A percentile compares a stretch with the other conserved stretches of the same genome.
These are phyloP conservation scores for Hoplias malabaricus DNA, from an alignment of 2,113 vertebrate genomes.

Conservation along the genomic window DNA sequence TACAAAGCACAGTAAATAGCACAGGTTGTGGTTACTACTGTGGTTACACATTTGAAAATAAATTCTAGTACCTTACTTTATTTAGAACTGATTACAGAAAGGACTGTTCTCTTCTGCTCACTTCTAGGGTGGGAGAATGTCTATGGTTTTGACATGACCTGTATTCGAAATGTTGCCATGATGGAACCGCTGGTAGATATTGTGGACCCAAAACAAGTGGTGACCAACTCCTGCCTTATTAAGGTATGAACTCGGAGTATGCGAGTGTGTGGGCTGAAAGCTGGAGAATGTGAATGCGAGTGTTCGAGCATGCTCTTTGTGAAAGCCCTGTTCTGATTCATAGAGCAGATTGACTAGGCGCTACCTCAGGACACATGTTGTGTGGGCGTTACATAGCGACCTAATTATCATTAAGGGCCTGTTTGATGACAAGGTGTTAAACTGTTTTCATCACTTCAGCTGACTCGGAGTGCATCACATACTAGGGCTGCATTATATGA, in stretches of 20 bases:
- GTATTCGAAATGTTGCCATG: slow-evolving; percentile 96
- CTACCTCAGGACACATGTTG: slow-evolving; percentile 41
- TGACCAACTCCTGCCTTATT: slow-evolving; percentile 95
- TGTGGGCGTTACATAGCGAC: slow-evolving; percentile 34
- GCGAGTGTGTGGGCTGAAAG: not conserved
- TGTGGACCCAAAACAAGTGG: slow-evolving; percentile 96
- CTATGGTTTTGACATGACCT: slow-evolving; percentile 98
- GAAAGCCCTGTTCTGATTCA: slow-evolving; percentile 31
- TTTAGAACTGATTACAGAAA: not conserved
- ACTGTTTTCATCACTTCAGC: slow-evolving; percentile 5
- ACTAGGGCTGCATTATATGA: not conserved
- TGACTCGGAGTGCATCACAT: not conserved
- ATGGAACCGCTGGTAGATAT: slow-evolving; percentile 97
- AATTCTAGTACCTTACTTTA: not conserved
- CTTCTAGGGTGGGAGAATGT: slow-evolving; percentile 96
- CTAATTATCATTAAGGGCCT: slow-evolving; percentile 20
- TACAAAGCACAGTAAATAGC: no score
- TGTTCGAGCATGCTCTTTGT: slow-evolving; percentile 9
- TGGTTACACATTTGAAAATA: no score
- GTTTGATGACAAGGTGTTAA: slow-evolving; percentile 16
- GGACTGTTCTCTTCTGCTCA: not conserved
- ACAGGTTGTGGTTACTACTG: no score
- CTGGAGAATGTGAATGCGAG: slow-evolving; percentile 2
- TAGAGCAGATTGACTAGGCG: slow-evolving; percentile 32
- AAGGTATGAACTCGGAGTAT: slow-evolving; percentile 78